A percentile compares a stretch with the other conserved stretches of the same genome.
Conservation (phyloP, 2,113 vertebrate species). For the Protomyctophum bolini region DNA sequence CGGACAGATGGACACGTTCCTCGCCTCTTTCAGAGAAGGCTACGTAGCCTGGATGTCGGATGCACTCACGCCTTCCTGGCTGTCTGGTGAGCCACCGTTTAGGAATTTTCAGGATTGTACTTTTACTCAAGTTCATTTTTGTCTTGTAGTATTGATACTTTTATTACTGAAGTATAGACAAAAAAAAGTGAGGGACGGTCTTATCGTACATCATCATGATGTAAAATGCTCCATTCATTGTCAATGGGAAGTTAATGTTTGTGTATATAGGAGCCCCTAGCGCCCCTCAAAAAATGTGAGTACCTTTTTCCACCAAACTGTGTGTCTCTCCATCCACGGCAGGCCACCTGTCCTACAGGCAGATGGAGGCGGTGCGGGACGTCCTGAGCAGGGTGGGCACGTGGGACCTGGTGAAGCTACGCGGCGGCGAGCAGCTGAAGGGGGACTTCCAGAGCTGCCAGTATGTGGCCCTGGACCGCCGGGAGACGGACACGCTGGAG, state of each 20-base stretch:
- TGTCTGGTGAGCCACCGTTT: conserved; percentile 68
- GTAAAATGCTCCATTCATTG: too few relatives aligned
- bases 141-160: too few relatives aligned
- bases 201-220: too few relatives aligned
- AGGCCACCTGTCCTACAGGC: conserved; percentile 79
- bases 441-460: conserved; percentile 77
- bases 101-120: too few relatives aligned
- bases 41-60: conserved; percentile 74
- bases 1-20: conserved; percentile 66
- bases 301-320: too few relatives aligned
- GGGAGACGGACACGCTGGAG: conserved; percentile 71
- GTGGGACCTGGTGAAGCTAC: conserved; percentile 74
- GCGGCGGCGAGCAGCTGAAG: conserved; percentile 67
- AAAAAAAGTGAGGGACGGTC: too few relatives aligned
- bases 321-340: neutral
- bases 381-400: conserved; percentile 71
- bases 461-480: conserved; percentile 71
- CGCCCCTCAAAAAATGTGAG: too few relatives aligned
- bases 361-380: conserved; percentile 65
- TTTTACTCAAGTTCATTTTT: too few relatives aligned
- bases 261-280: too few relatives aligned
- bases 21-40: conserved; percentile 71
- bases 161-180: too few relatives aligned
- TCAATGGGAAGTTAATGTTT: too few relatives aligned
- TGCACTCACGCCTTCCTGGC: conserved; percentile 74